A percentile compares a stretch with the other conserved stretches of the same genome.
Conservation (phyloP, 2,888 invertebrate species). For the Allophyes oxyacanthae region DNA sequence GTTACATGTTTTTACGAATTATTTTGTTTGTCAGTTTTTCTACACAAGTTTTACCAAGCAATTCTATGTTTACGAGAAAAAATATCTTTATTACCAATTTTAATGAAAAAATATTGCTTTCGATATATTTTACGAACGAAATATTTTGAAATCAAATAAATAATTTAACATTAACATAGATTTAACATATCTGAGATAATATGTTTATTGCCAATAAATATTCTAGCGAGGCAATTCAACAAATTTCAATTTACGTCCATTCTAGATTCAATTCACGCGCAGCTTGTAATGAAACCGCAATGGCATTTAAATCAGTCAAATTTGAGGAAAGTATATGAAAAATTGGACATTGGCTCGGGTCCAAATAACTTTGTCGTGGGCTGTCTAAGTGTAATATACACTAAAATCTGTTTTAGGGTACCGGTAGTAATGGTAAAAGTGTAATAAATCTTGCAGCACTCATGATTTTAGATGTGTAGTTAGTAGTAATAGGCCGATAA, state of each 20-base stretch:
- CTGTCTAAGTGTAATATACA: conserved; percentile 36
- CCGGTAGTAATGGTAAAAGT: conserved; percentile 19
- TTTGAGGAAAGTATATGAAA: conserved; percentile 38
- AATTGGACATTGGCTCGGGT: conserved; percentile 41
- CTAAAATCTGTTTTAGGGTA: conserved; percentile 21
- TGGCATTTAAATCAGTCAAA: conserved; percentile 51
- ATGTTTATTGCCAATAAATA: conserved; percentile 53
- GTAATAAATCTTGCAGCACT: conserved; percentile 28
- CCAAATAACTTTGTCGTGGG: conserved; percentile 50
- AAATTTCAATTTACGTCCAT: conserved; percentile 25
- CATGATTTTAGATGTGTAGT: background rate
- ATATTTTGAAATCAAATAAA: conserved; percentile 31
- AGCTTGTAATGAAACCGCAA: conserved; percentile 41
- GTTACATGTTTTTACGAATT: conserved; percentile 15
- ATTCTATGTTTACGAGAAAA: background rate
- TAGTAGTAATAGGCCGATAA: background rate
- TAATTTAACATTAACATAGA: conserved; percentile 22
- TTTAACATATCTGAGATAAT: conserved; percentile 34
- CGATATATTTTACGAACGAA: background rate
- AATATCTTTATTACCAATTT: background rate
- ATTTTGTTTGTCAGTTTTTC: conserved; percentile 12
- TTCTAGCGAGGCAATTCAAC: conserved; percentile 20
- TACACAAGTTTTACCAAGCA: background rate
- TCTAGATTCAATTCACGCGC: conserved; percentile 16
- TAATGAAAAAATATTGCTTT: conserved; percentile 1